Conservation (phyloP, 2,113 vertebrate genomes). For the Hippocampus abdominalis region DNA sequence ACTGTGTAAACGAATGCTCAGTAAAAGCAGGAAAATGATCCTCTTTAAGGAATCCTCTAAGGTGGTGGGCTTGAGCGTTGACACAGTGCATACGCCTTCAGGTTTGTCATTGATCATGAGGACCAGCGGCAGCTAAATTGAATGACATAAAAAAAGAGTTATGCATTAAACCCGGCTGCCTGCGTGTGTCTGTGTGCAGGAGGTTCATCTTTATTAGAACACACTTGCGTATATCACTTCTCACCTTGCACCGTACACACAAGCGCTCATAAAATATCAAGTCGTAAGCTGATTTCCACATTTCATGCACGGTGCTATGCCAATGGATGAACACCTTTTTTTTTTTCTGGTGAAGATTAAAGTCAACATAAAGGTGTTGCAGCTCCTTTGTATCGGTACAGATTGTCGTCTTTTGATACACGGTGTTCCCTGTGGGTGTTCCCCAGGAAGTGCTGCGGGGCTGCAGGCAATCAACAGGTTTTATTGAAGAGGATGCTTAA, state of each 20-base stretch:
- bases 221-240: constrained; percentile 40
- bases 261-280: constrained; percentile 59
- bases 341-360: constrained; percentile 55
- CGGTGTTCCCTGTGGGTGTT: constrained; percentile 37
- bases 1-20: constrained; percentile 46
- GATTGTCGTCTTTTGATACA: constrained; percentile 58
- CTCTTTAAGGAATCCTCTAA: constrained; percentile 38
- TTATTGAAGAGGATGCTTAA: constrained; percentile 12
- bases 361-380: constrained; percentile 57
- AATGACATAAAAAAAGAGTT: constrained; percentile 74
- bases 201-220: constrained; percentile 43
- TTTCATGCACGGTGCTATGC: constrained; percentile 60
- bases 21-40: constrained; percentile 42
- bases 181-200: constrained; percentile 57
- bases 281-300: constrained; percentile 63
- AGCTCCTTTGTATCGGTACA: constrained; percentile 59
- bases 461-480: constrained; percentile 30
- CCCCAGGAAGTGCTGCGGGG: not conserved
- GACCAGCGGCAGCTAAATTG: constrained; percentile 68
- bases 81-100: constrained; percentile 62
- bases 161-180: constrained; percentile 49
- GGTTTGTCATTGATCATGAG: constrained; percentile 76
- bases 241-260: constrained; percentile 25
- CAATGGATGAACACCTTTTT: constrained; percentile 45
- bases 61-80: constrained; percentile 34